Percentiles rank a stretch among this genome's conserved stretches.
Evolutionary conservation across 2,797 vertebrate species (phyloP).

Genomic region (Ceryle rudis): DNA sequence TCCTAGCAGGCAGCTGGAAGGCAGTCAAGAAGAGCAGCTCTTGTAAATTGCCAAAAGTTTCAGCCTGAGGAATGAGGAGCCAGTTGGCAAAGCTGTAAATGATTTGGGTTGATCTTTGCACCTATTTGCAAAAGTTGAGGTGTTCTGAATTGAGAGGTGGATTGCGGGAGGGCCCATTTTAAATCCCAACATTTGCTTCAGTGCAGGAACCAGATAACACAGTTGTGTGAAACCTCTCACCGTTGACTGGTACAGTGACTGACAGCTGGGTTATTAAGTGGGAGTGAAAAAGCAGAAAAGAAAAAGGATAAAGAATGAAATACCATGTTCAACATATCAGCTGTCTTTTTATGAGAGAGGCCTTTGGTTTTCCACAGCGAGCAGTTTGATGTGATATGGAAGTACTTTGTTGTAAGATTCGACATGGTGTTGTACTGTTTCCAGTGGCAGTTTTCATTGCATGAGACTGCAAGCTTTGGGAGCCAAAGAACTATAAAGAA

Average conservation of each 20-base stretch:
- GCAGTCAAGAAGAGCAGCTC: background rate
- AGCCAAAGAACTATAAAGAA: slow-evolving; percentile 5
- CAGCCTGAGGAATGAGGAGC: background rate
- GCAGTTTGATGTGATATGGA: background rate
- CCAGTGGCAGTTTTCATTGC: background rate
- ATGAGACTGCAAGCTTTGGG: background rate
- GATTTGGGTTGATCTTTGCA: background rate
- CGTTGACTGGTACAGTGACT: background rate
- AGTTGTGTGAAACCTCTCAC: background rate
- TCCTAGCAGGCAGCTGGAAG: slow-evolving; percentile 10
- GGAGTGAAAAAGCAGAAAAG: background rate
- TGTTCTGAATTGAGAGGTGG: background rate
- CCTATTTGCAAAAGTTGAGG: background rate
- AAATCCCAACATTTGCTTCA: accelerated
- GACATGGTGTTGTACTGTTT: background rate
- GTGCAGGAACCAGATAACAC: accelerated
- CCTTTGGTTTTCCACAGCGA: background rate
- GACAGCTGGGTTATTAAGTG: background rate
- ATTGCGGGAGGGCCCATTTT: background rate
- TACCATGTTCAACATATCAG: background rate
- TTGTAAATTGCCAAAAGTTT: background rate
- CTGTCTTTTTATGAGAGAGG: background rate
- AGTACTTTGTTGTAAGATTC: background rate
- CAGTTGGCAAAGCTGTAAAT: background rate
- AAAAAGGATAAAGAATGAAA: background rate